These are phyloP conservation scores for Sorex maritimensis DNA, from an alignment of 2,797 vertebrate species.

Conservation along the genomic window DNA sequence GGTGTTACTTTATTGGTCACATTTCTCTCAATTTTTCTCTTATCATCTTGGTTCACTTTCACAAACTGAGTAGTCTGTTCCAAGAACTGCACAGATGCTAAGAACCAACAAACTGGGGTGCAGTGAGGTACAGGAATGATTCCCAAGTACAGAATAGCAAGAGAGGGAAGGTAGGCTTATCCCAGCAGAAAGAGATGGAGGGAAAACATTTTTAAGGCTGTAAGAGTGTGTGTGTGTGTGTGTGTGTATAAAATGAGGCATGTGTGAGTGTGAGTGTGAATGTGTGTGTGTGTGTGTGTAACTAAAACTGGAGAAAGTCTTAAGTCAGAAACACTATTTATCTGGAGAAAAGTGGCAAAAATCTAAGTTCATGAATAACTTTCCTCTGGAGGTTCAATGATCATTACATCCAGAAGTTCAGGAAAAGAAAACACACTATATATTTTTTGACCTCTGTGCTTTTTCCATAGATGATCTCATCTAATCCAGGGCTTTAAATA, in stretches of 20 bases:
- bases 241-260: not conserved
- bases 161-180: not conserved
- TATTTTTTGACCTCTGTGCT: not conserved
- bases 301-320: not conserved
- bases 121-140: not conserved
- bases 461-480: not conserved
- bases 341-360: not conserved
- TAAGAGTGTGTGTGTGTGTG: not conserved
- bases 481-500: conserved; percentile 1
- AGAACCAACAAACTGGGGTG: conserved; percentile 6
- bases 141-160: not conserved
- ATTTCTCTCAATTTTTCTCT: not conserved
- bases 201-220: not conserved
- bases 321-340: not conserved
- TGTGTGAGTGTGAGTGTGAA: too few relatives aligned
- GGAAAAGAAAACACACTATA: not conserved
- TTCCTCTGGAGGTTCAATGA: not conserved
- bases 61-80: not conserved
- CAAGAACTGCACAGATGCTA: not conserved
- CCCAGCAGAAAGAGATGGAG: not conserved
- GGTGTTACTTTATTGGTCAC: not conserved
- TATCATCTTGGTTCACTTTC: not conserved
- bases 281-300: accelerated
- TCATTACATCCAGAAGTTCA: not conserved
- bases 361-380: not conserved